Evolutionary conservation across 2,113 vertebrate genomes (phyloP).

Genomic region (Zosterops lateralis): DNA sequence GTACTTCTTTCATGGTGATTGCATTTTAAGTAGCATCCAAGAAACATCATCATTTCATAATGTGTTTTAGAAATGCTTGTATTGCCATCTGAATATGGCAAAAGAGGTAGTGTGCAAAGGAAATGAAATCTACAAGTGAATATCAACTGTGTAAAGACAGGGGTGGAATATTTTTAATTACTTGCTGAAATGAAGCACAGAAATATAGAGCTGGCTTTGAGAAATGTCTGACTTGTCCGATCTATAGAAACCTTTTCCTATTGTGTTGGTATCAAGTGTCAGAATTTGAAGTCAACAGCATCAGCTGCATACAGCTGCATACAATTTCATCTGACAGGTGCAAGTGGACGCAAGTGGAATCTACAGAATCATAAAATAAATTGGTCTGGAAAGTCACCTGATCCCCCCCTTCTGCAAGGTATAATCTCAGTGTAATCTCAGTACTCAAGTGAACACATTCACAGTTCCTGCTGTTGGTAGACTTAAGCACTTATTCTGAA

Average conservation of each 20-base stretch:
- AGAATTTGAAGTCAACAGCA: neutral
- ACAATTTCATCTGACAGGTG: neutral
- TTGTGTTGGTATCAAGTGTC: neutral
- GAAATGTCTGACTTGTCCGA: neutral
- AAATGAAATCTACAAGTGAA: neutral
- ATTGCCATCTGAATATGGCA: neutral
- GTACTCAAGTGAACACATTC: neutral
- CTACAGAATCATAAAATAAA: neutral
- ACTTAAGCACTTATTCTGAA: neutral
- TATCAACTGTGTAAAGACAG: neutral
- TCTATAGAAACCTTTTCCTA: neutral
- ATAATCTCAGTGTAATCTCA: neutral
- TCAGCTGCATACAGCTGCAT: neutral
- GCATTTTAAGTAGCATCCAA: neutral
- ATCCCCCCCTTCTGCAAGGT: accelerated
- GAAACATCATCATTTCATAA: neutral
- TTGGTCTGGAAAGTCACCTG: neutral
- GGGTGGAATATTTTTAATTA: neutral
- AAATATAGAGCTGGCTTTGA: neutral
- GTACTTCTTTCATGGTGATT: neutral
- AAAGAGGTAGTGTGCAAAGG: neutral
- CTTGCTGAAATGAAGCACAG: neutral
- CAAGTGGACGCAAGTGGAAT: neutral
- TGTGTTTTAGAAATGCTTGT: neutral
- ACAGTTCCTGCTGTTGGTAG: neutral